phyloP scores from a whole-genome alignment of 2,888 invertebrate species.

The Drosophila mayaguana region DNA sequence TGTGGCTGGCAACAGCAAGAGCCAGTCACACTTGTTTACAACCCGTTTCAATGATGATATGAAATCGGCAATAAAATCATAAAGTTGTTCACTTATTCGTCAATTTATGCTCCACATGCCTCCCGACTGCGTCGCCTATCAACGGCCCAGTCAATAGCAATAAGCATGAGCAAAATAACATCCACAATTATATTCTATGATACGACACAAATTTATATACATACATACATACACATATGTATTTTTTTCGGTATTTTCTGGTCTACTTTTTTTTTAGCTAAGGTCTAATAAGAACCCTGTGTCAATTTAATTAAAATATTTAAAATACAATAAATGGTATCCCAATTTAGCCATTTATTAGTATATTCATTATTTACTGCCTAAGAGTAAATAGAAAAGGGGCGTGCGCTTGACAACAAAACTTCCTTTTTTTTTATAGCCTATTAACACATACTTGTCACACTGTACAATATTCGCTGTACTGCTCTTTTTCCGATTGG shows the following conservation, averaged over 20 bases:
- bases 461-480: conserved; percentile 56
- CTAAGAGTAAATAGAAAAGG: background rate
- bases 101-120: conserved; percentile 38
- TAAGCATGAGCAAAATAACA: conserved; percentile 32
- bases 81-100: conserved; percentile 34
- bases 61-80: conserved; percentile 51
- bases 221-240: too few species aligned
- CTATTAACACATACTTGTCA: conserved; percentile 21
- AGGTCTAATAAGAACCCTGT: conserved; percentile 57
- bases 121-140: conserved; percentile 28
- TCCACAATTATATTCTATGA: conserved; percentile 17
- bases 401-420: conserved; percentile 36
- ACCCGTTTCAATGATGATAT: conserved; percentile 19
- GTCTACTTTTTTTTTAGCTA: conserved; percentile 35
- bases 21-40: conserved; percentile 37
- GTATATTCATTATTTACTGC: background rate
- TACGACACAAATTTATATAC: conserved; percentile 15
- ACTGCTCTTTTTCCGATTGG: conserved; percentile 50
- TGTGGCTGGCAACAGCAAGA: conserved; percentile 44
- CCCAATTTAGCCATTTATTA: background rate
- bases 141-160: conserved; percentile 37
- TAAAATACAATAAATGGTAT: background rate
- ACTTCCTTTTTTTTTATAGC: background rate
- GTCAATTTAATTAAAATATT: conserved; percentile 6
- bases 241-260: conserved; percentile 13